Base-by-base conservation (phyloP, 2,888 invertebrate species). In the Dione vanillae region DNA sequence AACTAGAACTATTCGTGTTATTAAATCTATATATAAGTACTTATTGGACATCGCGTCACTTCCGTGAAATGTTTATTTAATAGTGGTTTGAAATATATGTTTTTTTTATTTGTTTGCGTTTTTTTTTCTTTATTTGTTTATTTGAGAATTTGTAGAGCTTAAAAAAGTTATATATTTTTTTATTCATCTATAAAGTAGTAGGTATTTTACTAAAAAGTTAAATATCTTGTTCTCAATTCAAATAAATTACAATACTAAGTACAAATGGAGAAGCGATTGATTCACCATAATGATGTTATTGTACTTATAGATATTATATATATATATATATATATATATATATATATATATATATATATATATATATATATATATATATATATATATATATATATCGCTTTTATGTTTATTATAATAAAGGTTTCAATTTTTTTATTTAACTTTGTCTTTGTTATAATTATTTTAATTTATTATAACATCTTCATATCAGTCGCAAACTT, bases 401-500 rank as follows among this genome's bases (percentile, higher is more conserved):
- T n/a, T n/a, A n/a, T n/a, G n/a, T n/a, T n/a, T n/a, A n/a, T n/a
- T n/a, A n/a, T n/a, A n/a, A n/a, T n/a, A n/a, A n/a, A n/a, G n/a
- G n/a, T n/a, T n/a, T n/a, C n/a, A n/a, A n/a, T n/a, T n/a, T n/a
- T n/a, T n/a, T n/a, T n/a, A n/a, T n/a, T n/a, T n/a, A n/a, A n/a
- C n/a, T 45, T 61, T 59, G 41, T 59, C 8, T 51, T 19, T 9
- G 5, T 54, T 45, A 27, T 6, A 20, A 43, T 61, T 27, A n/a
- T 27, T 20, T n/a, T 6, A 20, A 20, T 59, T 14, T 27, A 11
- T n/a, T n/a, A 61, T 12, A 12, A 37, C 9, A 62, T 9, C 49
- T 47, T 49, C 59, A 67, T 54, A 66, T 67, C 51, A 67, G 67
- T 67, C 67, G 67, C 67, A 43, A 43, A 61, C 61, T 51, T 61